Conservation (phyloP, 1,140 invertebrate genomes). For the Pseudomyrmex pallidus region DNA sequence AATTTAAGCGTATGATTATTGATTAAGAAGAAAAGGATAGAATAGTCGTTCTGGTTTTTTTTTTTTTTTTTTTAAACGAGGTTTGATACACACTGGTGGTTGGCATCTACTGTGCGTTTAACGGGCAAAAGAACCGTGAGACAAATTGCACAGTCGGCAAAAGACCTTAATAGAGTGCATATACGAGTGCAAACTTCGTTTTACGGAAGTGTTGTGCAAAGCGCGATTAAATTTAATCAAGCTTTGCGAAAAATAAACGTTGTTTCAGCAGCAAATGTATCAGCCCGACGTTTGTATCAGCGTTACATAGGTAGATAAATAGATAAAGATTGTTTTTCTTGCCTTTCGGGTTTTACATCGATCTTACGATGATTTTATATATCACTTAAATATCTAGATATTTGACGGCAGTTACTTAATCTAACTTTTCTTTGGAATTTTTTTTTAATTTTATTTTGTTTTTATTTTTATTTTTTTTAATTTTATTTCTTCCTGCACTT, state of each 20-base stretch:
- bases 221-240: slow-evolving; percentile 7
- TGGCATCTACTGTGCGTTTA: not conserved
- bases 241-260: not conserved
- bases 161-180: slow-evolving; percentile 12
- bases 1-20: slow-evolving; percentile 19
- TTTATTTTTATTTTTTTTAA: no score
- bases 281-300: no score
- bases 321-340: no score
- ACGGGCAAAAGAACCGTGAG: slow-evolving; percentile 1
- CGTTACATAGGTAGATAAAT: no score
- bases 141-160: slow-evolving; percentile 32
- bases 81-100: not conserved
- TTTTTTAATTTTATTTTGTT: no score
- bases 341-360: no score
- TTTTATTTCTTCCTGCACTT: no score
- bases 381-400: no score
- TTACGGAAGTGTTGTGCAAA: not conserved
- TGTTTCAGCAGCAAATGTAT: not conserved
- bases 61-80: slow-evolving; percentile 17
- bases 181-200: not conserved
- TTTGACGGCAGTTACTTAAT: no score
- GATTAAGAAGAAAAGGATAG: slow-evolving; percentile 7
- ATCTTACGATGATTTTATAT: no score
- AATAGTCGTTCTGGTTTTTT: not conserved
- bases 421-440: no score